These are phyloP conservation scores for Marisa cornuarietis DNA, from an alignment of 1,140 invertebrate genomes.

Conservation along the genomic window DNA sequence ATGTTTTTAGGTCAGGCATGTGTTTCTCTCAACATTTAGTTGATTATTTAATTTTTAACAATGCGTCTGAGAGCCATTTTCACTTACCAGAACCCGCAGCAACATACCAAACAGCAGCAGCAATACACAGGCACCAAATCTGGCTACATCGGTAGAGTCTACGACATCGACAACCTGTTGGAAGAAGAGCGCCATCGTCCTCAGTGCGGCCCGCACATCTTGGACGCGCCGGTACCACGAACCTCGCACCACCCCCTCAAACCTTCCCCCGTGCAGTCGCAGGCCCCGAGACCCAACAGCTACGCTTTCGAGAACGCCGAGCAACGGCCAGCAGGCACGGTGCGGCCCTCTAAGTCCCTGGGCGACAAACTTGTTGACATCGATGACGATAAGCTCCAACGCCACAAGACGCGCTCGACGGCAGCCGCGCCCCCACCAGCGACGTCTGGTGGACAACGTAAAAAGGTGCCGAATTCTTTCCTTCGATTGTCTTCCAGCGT, in stretches of 20 bases:
- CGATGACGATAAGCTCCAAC: constrained; percentile 39
- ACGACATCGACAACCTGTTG: constrained; percentile 59
- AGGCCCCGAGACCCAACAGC: constrained; percentile 33
- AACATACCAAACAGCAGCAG: constrained; percentile 29
- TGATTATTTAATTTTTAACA: too few relatives aligned
- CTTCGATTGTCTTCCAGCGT: background rate
- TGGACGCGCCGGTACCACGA: constrained; percentile 56
- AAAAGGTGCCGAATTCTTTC: background rate
- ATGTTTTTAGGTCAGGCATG: background rate
- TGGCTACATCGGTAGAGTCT: constrained; percentile 49
- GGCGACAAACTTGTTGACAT: constrained; percentile 54
- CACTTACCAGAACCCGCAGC: constrained; percentile 5
- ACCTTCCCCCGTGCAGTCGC: constrained; percentile 41
- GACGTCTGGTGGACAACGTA: constrained; percentile 12
- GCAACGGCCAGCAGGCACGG: constrained; percentile 9
- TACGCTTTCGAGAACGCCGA: constrained; percentile 35
- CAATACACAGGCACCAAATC: constrained; percentile 36
- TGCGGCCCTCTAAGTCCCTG: constrained; percentile 34
- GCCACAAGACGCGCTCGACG: constrained; percentile 18
- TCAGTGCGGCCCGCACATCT: constrained; percentile 38
- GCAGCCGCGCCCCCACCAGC: constrained; percentile 27
- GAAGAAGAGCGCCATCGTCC: constrained; percentile 30
- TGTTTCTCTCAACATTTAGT: too few relatives aligned
- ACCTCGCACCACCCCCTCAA: constrained; percentile 51
- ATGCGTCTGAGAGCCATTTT: too few relatives aligned